phyloP scores from a whole-genome alignment of 2,888 invertebrate species.

The Mimachlamys varia region DNA sequence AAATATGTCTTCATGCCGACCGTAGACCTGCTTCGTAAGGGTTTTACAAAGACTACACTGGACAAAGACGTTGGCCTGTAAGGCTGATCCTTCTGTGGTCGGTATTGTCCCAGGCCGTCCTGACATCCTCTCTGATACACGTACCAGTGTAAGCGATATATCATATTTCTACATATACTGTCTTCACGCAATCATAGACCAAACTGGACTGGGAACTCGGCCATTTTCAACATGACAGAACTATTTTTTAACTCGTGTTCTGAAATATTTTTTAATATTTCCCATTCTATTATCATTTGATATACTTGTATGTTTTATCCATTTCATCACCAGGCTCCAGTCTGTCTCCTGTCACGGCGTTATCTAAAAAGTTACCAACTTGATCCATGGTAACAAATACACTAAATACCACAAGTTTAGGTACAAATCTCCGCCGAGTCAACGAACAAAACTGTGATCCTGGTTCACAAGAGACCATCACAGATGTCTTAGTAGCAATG shows the following conservation, averaged over 20 bases:
- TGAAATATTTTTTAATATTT: not conserved
- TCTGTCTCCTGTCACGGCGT: not conserved
- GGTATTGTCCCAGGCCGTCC: not conserved
- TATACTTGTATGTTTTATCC: not conserved
- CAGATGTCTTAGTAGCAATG: not conserved
- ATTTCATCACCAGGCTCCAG: not conserved
- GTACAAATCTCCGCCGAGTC: not conserved
- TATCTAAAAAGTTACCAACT: not conserved
- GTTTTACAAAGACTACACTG: not conserved
- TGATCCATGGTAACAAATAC: not conserved
- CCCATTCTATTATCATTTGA: not conserved
- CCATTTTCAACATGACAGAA: no score
- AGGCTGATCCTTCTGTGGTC: not conserved
- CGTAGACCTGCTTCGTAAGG: not conserved
- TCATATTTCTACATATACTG: not conserved
- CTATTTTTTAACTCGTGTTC: not conserved
- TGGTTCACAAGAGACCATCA: not conserved
- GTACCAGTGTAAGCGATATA: not conserved
- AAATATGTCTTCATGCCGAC: not conserved
- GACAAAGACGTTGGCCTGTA: not conserved
- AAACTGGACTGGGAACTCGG: no score
- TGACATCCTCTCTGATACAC: not conserved
- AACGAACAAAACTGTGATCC: not conserved
- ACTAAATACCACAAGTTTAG: not conserved
- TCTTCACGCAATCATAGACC: slow-evolving; percentile 1